Conservation (phyloP, 2,888 invertebrate genomes). For the Frankliniella intonsa region DNA sequence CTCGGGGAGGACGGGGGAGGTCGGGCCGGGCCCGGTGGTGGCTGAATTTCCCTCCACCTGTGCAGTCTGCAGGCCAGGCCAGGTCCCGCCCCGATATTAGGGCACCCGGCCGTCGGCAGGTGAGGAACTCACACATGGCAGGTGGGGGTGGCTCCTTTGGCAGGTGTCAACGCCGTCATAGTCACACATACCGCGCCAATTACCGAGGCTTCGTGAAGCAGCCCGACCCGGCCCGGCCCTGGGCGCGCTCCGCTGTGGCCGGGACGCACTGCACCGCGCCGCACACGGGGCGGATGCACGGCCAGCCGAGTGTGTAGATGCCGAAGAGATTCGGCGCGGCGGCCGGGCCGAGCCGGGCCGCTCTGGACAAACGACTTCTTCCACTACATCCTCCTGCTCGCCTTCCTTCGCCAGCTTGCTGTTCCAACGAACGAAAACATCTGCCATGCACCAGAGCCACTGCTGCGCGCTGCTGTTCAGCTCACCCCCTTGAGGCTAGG, state of each 20-base stretch:
- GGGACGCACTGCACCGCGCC: neutral
- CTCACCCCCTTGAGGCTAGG: conserved; percentile 15
- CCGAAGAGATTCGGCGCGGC: neutral
- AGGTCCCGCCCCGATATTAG: conserved; percentile 15
- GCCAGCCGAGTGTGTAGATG: no score
- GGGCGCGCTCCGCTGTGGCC: neutral
- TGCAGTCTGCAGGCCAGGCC: neutral
- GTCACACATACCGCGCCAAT: neutral
- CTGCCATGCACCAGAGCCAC: neutral
- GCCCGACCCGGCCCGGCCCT: neutral
- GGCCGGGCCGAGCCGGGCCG: neutral
- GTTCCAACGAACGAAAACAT: conserved; percentile 11
- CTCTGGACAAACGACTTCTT: neutral
- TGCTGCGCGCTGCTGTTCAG: neutral
- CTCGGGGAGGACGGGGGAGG: neutral
- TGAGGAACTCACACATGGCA: neutral
- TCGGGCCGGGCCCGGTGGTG: neutral
- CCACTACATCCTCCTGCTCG: neutral
- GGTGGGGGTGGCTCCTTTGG: neutral
- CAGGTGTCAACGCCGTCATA: conserved; percentile 4
- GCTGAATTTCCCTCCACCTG: neutral
- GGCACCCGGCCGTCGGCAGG: conserved; percentile 7
- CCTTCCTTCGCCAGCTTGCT: neutral
- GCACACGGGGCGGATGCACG: neutral
- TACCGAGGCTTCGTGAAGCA: neutral